These are phyloP conservation scores for Machaerirhynchus nigripectus DNA, from an alignment of 2,113 vertebrate species.

Conservation along the genomic window DNA sequence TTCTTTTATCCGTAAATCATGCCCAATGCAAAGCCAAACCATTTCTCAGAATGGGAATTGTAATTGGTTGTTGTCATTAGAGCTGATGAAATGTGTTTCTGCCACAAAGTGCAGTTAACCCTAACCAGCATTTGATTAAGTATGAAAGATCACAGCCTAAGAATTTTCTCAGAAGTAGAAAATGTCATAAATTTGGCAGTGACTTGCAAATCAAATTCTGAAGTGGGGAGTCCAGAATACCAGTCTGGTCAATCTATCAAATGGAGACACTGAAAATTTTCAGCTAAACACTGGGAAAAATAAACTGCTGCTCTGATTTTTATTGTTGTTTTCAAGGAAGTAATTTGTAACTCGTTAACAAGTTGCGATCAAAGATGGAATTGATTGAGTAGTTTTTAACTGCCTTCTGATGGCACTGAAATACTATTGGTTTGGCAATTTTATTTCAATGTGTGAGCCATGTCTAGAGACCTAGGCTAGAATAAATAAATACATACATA, in stretches of 20 bases:
- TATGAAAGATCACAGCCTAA: not conserved
- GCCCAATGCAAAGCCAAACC: not conserved
- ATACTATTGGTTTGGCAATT: not conserved
- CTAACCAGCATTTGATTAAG: not conserved
- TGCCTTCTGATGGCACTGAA: not conserved
- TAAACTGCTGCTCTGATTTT: not conserved
- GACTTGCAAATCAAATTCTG: not conserved
- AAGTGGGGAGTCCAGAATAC: accelerated
- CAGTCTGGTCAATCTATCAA: not conserved
- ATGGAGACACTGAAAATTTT: not conserved
- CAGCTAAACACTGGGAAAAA: not conserved
- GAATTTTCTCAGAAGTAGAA: not conserved
- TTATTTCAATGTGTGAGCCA: not conserved
- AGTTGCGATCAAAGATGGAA: not conserved
- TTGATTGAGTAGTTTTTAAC: not conserved
- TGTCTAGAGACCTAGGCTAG: not conserved
- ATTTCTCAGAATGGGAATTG: not conserved
- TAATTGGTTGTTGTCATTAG: not conserved
- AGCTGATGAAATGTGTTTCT: not conserved
- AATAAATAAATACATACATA: not conserved
- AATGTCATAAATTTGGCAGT: not conserved
- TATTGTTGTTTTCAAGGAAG: not conserved
- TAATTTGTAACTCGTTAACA: not conserved
- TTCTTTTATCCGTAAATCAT: not conserved
- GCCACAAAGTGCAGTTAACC: not conserved